Evolutionary conservation across 2,888 invertebrate species (phyloP), one percentile per base, ranked within the genome.

Genomic region (Prosapia bicincta): DNA sequence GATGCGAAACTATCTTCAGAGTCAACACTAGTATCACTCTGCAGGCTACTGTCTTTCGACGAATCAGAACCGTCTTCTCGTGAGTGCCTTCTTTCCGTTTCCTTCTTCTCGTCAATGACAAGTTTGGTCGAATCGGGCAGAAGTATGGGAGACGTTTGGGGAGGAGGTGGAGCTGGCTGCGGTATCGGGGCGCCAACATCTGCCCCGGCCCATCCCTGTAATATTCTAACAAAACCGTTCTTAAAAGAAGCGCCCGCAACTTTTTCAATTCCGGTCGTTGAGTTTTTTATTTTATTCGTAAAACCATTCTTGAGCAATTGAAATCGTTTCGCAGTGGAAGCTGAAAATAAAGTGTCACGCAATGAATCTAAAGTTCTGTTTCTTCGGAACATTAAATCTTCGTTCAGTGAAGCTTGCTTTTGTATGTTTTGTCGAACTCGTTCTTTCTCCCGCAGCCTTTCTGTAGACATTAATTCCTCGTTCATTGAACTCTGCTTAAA

Each of bases 1-100:
- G 96, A 96, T 76, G 96, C 95, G 83, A 96, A 95, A 84, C 95
- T 96, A 83, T 97, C 96, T 84, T 97, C 96, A 0, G 95, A 95
- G 84, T 97, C 97, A 38, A 96, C 94, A 85, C 96, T 96, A 0
- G 96, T 96, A 83, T 97, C 97, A 84, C 96, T 96, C 85, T 96
- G 96, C 77, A 96, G 88, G 83, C 96, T 96, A 83, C 95, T 85
- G 81, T 94, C 94, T 85, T 94, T 94, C 1, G 94, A 94, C 6
- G 94, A 94, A 83, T 94, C 94, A 23, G 96, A 96, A 15, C 95
- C 95, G 81, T 95, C 95, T 85, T 96, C 96, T 79, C 91, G 90
- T 0, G 95, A 95, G 82, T 92, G 90, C 72, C 95, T 88, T 75
- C 96, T 87, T 82, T 93, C 94, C 79, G 85, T 86, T 66, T 87